phyloP scores from a whole-genome alignment of 2,797 vertebrate genomes.

The Notamacropus eugenii region DNA sequence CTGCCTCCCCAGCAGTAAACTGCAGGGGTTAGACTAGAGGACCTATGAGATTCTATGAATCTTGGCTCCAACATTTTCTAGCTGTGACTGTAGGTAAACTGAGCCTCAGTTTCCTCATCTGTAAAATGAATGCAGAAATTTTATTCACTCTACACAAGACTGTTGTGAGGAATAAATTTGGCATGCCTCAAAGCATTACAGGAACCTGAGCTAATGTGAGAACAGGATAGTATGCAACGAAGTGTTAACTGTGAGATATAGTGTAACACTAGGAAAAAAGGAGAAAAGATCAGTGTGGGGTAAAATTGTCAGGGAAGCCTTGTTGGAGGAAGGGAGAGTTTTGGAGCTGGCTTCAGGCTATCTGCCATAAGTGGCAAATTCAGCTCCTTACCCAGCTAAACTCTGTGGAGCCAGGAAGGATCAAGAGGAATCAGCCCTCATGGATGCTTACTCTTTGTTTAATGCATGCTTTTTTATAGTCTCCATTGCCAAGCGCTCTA shows the following conservation, averaged over 20 bases:
- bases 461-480: conserved; percentile 74
- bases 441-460: conserved; percentile 54
- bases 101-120: background rate
- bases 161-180: background rate
- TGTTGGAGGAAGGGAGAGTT: background rate
- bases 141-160: background rate
- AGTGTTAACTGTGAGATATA: background rate
- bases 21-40: background rate
- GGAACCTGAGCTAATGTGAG: background rate
- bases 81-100: background rate
- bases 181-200: background rate
- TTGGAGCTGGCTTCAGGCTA: background rate
- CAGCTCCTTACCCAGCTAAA: conserved; percentile 13
- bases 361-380: conserved; percentile 42
- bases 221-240: background rate
- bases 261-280: background rate
- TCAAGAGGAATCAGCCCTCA: conserved; percentile 58
- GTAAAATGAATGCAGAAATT: background rate
- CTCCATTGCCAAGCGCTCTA: conserved; percentile 72
- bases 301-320: rapidly evolving
- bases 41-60: background rate
- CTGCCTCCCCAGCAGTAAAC: background rate
- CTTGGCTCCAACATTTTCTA: background rate
- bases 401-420: conserved; percentile 73
- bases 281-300: rapidly evolving